These are phyloP conservation scores for Xenopus borealis DNA, from an alignment of 2,113 vertebrate species.

Conservation along the genomic window DNA sequence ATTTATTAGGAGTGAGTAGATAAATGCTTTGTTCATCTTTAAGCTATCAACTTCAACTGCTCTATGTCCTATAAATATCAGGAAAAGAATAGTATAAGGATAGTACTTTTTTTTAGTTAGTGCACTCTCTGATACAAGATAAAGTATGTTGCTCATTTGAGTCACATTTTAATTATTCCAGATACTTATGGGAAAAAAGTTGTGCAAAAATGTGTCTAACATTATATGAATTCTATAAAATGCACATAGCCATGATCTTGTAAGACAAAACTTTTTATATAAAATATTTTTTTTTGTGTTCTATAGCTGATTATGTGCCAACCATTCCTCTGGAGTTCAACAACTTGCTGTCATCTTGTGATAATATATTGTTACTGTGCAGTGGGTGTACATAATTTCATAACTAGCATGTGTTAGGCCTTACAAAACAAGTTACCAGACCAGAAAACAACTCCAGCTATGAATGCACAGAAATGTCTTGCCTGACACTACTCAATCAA, in stretches of 20 bases:
- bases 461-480: background rate
- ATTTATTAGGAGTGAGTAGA: too few species aligned
- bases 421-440: slow-evolving; percentile 1
- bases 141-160: too few species aligned
- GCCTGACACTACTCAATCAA: background rate
- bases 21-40: too few species aligned
- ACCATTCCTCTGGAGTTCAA: slow-evolving; percentile 5
- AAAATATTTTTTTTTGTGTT: background rate
- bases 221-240: too few species aligned
- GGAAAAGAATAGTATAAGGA: too few species aligned
- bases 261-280: background rate
- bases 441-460: slow-evolving; percentile 12
- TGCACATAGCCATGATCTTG: background rate
- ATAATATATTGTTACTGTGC: slow-evolving; percentile 26
- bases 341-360: slow-evolving; percentile 18
- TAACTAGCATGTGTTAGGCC: slow-evolving; percentile 11
- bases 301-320: background rate
- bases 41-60: too few species aligned
- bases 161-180: too few species aligned
- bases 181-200: too few species aligned
- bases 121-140: too few species aligned
- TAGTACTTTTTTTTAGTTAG: too few species aligned
- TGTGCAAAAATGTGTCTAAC: too few species aligned
- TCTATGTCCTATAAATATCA: too few species aligned
- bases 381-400: slow-evolving; percentile 14